These are phyloP conservation scores for Drosophila busckii DNA, from an alignment of 1,140 invertebrate species.

Conservation along the genomic window DNA sequence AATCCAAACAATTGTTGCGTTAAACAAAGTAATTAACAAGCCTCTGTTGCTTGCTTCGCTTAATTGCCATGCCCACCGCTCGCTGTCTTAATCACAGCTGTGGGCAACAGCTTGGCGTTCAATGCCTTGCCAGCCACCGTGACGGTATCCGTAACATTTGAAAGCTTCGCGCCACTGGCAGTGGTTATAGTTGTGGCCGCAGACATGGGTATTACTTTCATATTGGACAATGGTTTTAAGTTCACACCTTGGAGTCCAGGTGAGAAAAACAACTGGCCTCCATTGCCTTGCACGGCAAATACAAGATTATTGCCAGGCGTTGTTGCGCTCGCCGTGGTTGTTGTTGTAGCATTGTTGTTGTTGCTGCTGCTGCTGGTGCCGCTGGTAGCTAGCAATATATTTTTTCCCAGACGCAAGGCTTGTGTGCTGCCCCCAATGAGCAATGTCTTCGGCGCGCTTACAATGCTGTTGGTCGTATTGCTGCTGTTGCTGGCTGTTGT, in stretches of 20 bases:
- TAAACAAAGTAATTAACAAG: slow-evolving; percentile 48
- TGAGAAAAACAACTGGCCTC: slow-evolving; percentile 81
- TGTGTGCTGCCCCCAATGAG: slow-evolving; percentile 58
- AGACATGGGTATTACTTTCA: slow-evolving; percentile 82
- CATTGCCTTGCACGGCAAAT: slow-evolving; percentile 82
- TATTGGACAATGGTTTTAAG: slow-evolving; percentile 84
- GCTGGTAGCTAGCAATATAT: slow-evolving; percentile 44
- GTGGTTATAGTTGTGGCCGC: slow-evolving; percentile 8
- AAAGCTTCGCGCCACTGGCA: slow-evolving; percentile 8
- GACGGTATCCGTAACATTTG: slow-evolving; percentile 37
- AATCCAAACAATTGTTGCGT: slow-evolving; percentile 31
- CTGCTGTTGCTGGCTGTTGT: slow-evolving; percentile 12
- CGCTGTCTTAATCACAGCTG: slow-evolving; percentile 52
- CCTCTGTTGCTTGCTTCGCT: slow-evolving; percentile 34
- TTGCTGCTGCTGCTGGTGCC: slow-evolving; percentile 17
- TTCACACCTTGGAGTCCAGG: slow-evolving; percentile 82
- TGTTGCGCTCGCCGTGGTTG: slow-evolving; percentile 9
- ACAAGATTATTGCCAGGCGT: slow-evolving; percentile 80
- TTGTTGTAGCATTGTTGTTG: slow-evolving; percentile 8
- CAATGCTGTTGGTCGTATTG: slow-evolving; percentile 21
- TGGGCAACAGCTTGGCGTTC: slow-evolving; percentile 44
- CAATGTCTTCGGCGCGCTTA: slow-evolving; percentile 55
- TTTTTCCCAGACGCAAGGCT: slow-evolving; percentile 62
- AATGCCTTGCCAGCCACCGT: slow-evolving; percentile 31
- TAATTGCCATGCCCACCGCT: slow-evolving; percentile 50